Evolutionary conservation across 2,797 vertebrate genomes (phyloP).

Genomic region (Catostomus latipinnis): DNA sequence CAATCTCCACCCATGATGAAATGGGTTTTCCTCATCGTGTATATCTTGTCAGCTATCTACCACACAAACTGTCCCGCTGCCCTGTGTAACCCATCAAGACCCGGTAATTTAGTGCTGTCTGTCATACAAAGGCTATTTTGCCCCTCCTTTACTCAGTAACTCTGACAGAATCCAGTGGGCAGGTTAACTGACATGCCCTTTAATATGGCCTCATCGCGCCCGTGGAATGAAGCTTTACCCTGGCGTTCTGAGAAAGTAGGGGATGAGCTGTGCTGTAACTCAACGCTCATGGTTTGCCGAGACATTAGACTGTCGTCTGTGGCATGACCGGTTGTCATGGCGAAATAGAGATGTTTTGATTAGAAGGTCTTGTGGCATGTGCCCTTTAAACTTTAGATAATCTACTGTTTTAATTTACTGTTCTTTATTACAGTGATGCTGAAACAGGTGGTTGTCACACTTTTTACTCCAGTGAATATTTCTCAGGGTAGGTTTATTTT

Average conservation of each 20-base stretch:
- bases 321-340: neutral
- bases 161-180: neutral
- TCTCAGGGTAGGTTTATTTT: too few relatives aligned
- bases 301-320: too few relatives aligned
- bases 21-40: slow-evolving; percentile 10
- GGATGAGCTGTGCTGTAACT: slow-evolving; percentile 11
- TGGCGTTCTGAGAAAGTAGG: slow-evolving; percentile 3
- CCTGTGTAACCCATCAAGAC: slow-evolving; percentile 2
- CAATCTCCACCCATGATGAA: slow-evolving; percentile 5
- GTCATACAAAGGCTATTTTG: slow-evolving; percentile 9
- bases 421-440: neutral
- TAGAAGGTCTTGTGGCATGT: too few relatives aligned
- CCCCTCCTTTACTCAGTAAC: slow-evolving; percentile 1
- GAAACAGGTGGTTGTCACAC: too few relatives aligned
- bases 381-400: too few relatives aligned
- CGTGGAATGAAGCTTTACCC: neutral
- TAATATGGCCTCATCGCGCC: too few relatives aligned
- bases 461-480: too few relatives aligned
- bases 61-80: neutral
- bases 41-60: slow-evolving; percentile 1
- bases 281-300: neutral
- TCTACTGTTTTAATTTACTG: neutral
- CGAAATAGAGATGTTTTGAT: neutral
- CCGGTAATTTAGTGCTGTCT: slow-evolving; percentile 34
- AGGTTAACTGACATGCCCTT: slow-evolving; percentile 43